These are phyloP conservation scores for Notechis scutatus DNA, from an alignment of 2,113 vertebrate genomes.

Conservation along the genomic window DNA sequence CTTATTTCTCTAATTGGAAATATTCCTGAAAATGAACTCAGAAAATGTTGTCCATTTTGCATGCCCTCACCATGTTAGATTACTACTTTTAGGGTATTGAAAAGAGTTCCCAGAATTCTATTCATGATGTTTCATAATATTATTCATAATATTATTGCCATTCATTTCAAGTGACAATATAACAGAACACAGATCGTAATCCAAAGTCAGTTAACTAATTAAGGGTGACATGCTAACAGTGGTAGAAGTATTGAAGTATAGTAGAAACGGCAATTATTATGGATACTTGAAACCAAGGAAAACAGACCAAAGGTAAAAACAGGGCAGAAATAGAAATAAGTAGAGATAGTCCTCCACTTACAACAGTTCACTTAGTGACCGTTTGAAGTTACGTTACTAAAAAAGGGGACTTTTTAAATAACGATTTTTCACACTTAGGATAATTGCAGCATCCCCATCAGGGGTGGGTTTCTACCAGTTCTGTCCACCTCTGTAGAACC, in stretches of 20 bases:
- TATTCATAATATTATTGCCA: not conserved
- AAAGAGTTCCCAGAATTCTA: not conserved
- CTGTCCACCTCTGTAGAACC: no score
- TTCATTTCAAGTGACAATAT: not conserved
- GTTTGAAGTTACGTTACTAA: no score
- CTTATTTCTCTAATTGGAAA: not conserved
- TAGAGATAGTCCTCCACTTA: no score
- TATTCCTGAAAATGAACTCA: not conserved
- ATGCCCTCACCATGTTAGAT: no score
- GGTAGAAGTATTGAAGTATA: not conserved
- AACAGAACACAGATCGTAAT: not conserved
- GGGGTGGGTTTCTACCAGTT: no score
- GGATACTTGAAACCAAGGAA: not conserved
- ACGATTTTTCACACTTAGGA: no score
- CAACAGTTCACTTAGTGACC: no score
- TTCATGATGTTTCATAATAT: not conserved
- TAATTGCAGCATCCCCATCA: no score
- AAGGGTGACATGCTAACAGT: not conserved
- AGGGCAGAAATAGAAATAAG: not conserved
- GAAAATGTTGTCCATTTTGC: not conserved
- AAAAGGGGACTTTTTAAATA: no score
- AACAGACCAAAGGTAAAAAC: not conserved
- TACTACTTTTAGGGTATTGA: not conserved
- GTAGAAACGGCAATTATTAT: not conserved
- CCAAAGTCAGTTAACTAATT: not conserved